phyloP scores from a whole-genome alignment of 2,113 vertebrate genomes.

The Oceanodroma tethys region DNA sequence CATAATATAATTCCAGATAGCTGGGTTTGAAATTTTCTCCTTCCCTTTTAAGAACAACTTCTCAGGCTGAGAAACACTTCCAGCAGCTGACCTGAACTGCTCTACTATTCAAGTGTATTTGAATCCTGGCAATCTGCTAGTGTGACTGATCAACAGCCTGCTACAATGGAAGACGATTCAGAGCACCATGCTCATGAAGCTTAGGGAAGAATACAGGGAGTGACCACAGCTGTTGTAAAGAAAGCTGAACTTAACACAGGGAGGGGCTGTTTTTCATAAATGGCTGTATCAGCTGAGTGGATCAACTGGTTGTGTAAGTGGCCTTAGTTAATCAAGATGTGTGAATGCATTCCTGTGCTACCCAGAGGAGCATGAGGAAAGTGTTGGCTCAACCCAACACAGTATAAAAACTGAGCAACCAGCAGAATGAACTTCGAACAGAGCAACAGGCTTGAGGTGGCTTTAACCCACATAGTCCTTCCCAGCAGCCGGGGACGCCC shows the following conservation, averaged over 20 bases:
- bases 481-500: not conserved
- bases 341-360: not conserved
- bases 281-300: not conserved
- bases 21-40: not conserved
- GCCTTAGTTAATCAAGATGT: not conserved
- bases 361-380: rapidly evolving
- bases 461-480: not conserved
- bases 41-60: not conserved
- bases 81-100: not conserved
- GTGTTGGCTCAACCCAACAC: not conserved
- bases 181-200: not conserved
- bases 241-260: not conserved
- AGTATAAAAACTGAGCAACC: not conserved
- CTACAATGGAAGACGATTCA: not conserved
- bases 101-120: not conserved
- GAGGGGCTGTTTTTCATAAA: not conserved
- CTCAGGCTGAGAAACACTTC: not conserved
- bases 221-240: not conserved
- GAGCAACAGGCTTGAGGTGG: not conserved
- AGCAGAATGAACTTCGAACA: not conserved
- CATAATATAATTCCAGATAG: not conserved
- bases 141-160: not conserved
- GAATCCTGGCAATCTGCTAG: not conserved
- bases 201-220: not conserved
- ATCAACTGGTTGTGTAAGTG: not conserved